Conservation (phyloP, 2,797 vertebrate genomes). For the Labroides dimidiatus region DNA sequence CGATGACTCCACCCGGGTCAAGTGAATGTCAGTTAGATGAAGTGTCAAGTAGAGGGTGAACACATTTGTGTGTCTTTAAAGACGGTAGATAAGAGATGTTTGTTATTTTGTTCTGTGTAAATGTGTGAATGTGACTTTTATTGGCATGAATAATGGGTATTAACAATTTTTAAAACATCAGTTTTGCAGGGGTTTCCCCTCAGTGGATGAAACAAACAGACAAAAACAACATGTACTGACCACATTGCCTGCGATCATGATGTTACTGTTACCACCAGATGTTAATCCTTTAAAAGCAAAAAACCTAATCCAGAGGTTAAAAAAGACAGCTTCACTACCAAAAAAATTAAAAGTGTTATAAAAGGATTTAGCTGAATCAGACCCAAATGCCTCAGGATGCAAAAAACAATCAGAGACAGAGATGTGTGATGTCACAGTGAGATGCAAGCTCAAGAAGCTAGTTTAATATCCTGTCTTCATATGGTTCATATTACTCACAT, state of each 20-base stretch:
- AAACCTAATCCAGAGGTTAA: neutral
- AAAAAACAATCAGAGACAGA: too few species aligned
- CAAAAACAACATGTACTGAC: neutral
- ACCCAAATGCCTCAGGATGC: neutral
- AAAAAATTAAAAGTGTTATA: too few species aligned
- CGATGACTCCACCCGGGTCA: slow-evolving; percentile 34
- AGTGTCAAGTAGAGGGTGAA: neutral
- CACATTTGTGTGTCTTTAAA: slow-evolving; percentile 7
- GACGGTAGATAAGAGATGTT: neutral
- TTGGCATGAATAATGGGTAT: neutral
- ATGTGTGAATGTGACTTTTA: neutral
- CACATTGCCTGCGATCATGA: neutral
- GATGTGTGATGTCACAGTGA: too few species aligned
- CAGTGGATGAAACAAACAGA: neutral
- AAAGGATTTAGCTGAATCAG: neutral
- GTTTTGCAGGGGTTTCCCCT: neutral
- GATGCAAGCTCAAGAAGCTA: too few species aligned
- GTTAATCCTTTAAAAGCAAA: neutral
- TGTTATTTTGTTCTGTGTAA: neutral
- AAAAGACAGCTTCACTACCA: neutral
- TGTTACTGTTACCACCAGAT: neutral
- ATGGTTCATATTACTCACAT: too few species aligned
- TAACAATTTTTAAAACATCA: neutral
- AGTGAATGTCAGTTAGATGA: slow-evolving; percentile 34
- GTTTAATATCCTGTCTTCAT: too few species aligned